Percentiles rank a stretch among this genome's conserved stretches.
Evolutionary conservation across 2,113 vertebrate genomes (phyloP).

Genomic region (Corythaixoides concolor): DNA sequence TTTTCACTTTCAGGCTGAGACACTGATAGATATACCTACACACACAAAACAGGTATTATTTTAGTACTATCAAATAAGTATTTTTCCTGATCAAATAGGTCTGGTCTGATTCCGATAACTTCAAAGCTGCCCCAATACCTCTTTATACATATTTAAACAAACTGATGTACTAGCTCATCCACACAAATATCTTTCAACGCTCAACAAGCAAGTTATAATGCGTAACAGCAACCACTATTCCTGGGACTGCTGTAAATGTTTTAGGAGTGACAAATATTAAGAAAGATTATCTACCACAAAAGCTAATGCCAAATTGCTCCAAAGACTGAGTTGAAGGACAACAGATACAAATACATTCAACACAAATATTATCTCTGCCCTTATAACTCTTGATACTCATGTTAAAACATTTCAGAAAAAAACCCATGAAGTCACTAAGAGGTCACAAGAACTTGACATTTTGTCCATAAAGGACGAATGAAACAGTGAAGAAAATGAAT

Average conservation of each 20-base stretch:
- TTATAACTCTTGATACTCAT: not conserved
- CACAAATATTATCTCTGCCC: not conserved
- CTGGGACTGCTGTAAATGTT: not conserved
- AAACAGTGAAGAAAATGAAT: not conserved
- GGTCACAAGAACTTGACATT: not conserved
- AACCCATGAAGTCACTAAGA: not conserved
- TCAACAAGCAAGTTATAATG: not conserved
- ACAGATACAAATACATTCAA: not conserved
- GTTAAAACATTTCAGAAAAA: not conserved
- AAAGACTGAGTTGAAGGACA: not conserved
- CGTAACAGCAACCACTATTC: not conserved
- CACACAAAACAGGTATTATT: not conserved
- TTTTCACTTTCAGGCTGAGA: not conserved
- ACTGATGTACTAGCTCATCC: not conserved
- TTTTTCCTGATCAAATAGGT: not conserved
- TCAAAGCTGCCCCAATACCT: not conserved
- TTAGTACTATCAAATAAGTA: not conserved
- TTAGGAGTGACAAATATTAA: constrained; percentile 15
- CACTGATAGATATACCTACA: not conserved
- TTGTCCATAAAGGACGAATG: not conserved
- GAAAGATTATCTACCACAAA: constrained; percentile 1
- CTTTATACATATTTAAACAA: constrained; percentile 18
- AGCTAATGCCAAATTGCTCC: not conserved
- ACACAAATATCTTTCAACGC: not conserved
- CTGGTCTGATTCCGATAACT: not conserved